Percentiles rank a stretch among this genome's conserved stretches.
Conservation (phyloP, 2,888 invertebrate genomes). For the Strigamia maritima region DNA sequence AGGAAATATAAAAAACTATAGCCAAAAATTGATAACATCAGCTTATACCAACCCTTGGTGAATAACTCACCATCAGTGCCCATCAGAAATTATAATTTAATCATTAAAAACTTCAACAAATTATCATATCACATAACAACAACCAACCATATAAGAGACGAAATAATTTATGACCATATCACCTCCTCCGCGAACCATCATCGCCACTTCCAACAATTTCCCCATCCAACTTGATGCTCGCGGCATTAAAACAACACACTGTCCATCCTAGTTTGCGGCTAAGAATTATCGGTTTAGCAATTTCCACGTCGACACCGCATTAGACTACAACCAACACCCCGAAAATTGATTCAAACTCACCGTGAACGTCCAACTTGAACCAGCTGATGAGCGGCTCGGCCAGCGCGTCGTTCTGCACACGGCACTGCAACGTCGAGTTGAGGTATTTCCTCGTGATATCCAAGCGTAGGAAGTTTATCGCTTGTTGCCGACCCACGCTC, state of each 20-base stretch:
- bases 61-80: too few relatives aligned
- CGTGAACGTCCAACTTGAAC: conserved; percentile 37
- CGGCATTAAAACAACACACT: neutral
- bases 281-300: conserved; percentile 17
- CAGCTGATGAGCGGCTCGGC: conserved; percentile 38
- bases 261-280: neutral
- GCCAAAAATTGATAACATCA: too few relatives aligned
- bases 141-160: too few relatives aligned
- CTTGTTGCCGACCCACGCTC: neutral
- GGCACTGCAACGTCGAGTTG: conserved; percentile 37
- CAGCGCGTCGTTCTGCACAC: conserved; percentile 38
- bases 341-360: conserved; percentile 25
- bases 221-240: too few relatives aligned
- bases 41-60: too few relatives aligned
- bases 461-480: conserved; percentile 39
- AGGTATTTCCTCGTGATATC: conserved; percentile 41
- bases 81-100: too few relatives aligned
- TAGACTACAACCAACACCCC: neutral
- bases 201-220: too few relatives aligned
- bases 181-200: neutral
- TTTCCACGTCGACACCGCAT: conserved; percentile 4
- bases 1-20: too few relatives aligned
- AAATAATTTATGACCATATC: neutral
- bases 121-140: too few relatives aligned
- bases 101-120: too few relatives aligned